phyloP scores from a whole-genome alignment of 2,113 vertebrate genomes.

The Ondatra zibethicus region DNA sequence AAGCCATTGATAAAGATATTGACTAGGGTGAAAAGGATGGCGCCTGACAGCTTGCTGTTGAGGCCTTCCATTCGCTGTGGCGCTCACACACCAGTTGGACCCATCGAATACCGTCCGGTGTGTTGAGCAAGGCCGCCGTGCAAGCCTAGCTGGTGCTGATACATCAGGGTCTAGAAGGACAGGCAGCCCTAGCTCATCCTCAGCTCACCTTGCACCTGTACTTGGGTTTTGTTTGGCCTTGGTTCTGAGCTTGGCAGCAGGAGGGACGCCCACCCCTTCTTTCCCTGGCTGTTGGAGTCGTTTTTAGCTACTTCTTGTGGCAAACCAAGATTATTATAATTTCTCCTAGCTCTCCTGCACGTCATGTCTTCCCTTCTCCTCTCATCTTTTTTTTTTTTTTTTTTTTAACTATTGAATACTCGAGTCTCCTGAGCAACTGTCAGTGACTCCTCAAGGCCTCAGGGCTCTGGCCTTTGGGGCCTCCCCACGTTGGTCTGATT shows the following conservation, averaged over 20 bases:
- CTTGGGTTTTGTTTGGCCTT: not conserved
- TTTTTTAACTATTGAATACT: not conserved
- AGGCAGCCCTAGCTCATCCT: not conserved
- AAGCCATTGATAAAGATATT: constrained; percentile 58
- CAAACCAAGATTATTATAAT: not conserved
- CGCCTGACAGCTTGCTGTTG: not conserved
- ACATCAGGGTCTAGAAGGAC: not conserved
- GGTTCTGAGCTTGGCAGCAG: not conserved
- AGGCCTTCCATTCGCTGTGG: not conserved
- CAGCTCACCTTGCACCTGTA: fast-evolving
- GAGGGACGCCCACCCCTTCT: not conserved
- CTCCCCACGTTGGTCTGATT: too few relatives aligned
- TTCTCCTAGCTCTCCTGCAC: constrained; percentile 10
- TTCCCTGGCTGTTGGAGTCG: not conserved
- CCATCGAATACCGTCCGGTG: not conserved
- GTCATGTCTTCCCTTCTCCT: not conserved
- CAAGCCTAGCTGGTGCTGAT: not conserved
- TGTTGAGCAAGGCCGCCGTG: not conserved
- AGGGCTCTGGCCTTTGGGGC: not conserved
- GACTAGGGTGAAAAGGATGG: not conserved
- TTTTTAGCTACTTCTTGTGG: not conserved
- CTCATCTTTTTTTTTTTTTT: not conserved
- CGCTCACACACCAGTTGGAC: not conserved
- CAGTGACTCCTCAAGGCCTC: not conserved
- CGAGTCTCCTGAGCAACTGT: not conserved